Evolutionary conservation across 2,888 invertebrate genomes (phyloP).

Genomic region (Pseudococcus longispinus): DNA sequence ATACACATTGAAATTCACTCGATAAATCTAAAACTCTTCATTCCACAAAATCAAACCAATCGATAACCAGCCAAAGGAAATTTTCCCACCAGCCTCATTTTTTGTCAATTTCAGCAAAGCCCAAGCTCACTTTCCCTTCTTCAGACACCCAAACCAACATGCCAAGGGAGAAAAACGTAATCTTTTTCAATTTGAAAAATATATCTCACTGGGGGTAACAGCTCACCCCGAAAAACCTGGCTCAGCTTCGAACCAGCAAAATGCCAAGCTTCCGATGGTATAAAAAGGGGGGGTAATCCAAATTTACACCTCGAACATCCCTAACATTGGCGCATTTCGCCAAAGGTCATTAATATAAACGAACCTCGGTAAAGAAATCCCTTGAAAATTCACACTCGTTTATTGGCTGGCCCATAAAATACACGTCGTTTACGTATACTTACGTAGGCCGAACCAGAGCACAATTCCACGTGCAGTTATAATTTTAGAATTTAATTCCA

Average conservation of each 20-base stretch:
- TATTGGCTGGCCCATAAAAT: neutral
- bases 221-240: neutral
- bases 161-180: neutral
- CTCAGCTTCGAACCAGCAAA: neutral
- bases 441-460: neutral
- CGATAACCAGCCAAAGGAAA: neutral
- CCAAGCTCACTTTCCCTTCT: neutral
- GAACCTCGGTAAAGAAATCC: slow-evolving; percentile 22
- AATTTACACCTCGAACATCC: neutral
- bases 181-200: neutral
- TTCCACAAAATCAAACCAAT: neutral
- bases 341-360: slow-evolving; percentile 34
- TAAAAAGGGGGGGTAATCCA: neutral
- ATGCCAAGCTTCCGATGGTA: neutral
- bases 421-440: neutral
- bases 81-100: neutral
- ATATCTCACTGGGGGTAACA: neutral
- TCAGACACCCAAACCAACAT: neutral
- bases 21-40: neutral
- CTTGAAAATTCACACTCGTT: slow-evolving; percentile 31
- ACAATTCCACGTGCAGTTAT: slow-evolving; percentile 10
- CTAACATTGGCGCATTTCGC: neutral
- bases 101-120: neutral
- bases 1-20: neutral
- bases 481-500: slow-evolving; percentile 31